These are phyloP conservation scores for Zaprionus davidi DNA, from an alignment of 1,140 invertebrate species.

Conservation along the genomic window DNA sequence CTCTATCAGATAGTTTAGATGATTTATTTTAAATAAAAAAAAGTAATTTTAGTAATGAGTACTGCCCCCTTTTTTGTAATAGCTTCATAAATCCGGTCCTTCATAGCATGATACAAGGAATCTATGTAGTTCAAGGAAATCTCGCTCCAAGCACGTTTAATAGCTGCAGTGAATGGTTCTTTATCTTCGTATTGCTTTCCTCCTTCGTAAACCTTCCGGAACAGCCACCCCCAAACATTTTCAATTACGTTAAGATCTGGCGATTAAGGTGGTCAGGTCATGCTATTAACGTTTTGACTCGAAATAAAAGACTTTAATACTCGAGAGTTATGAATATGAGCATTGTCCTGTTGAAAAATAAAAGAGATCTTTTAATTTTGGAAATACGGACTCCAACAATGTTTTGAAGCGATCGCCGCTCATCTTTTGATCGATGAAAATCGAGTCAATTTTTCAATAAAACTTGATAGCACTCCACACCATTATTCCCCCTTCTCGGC, in stretches of 20 bases:
- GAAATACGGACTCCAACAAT: background rate
- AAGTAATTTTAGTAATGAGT: too few species aligned
- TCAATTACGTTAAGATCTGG: constrained; percentile 16
- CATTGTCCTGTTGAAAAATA: background rate
- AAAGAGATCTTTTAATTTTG: background rate
- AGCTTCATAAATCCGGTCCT: background rate
- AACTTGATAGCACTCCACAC: background rate
- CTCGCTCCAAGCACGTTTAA: constrained; percentile 14
- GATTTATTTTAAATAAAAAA: too few species aligned
- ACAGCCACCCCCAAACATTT: background rate
- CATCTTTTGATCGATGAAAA: background rate
- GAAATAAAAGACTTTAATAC: background rate
- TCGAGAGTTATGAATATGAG: background rate
- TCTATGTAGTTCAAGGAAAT: constrained; percentile 8
- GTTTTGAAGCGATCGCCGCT: background rate
- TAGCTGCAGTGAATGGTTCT: constrained; percentile 3
- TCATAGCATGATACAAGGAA: background rate
- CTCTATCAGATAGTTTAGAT: too few species aligned
- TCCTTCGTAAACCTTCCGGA: constrained; percentile 5
- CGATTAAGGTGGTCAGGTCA: constrained; percentile 5
- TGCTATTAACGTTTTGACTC: background rate
- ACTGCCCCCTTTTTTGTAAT: background rate
- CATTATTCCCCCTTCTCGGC: background rate
- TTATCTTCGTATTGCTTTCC: constrained; percentile 13
- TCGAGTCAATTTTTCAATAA: background rate